These are phyloP conservation scores for Psittacula derbiana DNA, from an alignment of 2,797 vertebrate genomes.

Conservation along the genomic window DNA sequence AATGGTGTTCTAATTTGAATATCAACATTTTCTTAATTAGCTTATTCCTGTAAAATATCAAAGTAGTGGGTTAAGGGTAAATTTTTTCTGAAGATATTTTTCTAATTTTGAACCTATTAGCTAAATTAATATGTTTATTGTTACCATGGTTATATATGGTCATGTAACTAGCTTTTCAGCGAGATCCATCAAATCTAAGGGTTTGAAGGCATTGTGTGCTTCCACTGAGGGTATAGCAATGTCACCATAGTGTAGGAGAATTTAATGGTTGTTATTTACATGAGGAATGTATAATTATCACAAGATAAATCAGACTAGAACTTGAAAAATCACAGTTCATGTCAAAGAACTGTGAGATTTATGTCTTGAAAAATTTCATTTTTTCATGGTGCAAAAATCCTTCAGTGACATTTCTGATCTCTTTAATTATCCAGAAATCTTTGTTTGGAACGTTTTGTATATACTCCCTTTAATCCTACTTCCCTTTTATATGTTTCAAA, in stretches of 20 bases:
- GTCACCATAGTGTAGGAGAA: background rate
- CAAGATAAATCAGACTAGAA: conserved; percentile 10
- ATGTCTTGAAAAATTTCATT: background rate
- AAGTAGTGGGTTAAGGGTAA: background rate
- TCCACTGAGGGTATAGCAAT: background rate
- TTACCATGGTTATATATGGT: conserved; percentile 22
- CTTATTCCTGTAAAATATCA: background rate
- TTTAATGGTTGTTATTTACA: conserved; percentile 40
- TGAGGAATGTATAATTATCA: conserved; percentile 21
- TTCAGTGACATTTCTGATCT: background rate
- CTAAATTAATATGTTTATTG: conserved; percentile 5
- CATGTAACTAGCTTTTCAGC: conserved; percentile 4
- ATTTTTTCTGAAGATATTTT: background rate
- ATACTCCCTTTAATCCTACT: background rate
- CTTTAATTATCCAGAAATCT: background rate
- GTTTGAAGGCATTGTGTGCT: background rate
- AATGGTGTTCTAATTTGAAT: background rate
- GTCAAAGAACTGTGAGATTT: conserved; percentile 7
- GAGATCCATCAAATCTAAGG: conserved; percentile 4
- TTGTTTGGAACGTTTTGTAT: background rate
- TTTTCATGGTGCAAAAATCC: background rate
- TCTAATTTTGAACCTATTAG: conserved; percentile 37
- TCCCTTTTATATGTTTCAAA: background rate
- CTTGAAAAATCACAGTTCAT: conserved; percentile 5
- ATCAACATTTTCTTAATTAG: conserved; percentile 5